These are phyloP conservation scores for Lepus timidus DNA, from an alignment of 2,113 vertebrate genomes.

Conservation along the genomic window DNA sequence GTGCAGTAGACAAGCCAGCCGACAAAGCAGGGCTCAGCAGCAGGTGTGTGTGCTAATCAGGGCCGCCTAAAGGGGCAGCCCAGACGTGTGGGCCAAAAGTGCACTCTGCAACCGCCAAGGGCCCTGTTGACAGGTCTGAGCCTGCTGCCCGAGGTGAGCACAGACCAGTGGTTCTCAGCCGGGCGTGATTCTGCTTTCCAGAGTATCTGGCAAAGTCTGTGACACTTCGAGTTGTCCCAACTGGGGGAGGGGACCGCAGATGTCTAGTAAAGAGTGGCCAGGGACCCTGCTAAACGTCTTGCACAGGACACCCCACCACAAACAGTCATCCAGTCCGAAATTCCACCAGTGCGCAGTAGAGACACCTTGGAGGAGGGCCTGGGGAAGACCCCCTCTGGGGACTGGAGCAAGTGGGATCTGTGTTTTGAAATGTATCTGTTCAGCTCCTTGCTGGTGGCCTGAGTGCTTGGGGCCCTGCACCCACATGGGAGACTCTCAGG, in stretches of 20 bases:
- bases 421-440: not conserved
- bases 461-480: too few species aligned
- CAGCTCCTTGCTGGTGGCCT: too few species aligned
- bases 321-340: not conserved
- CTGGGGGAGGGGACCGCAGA: too few species aligned
- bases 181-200: not conserved
- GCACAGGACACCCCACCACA: too few species aligned
- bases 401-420: not conserved
- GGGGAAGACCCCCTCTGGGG: not conserved
- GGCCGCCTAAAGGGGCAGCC: not conserved
- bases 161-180: not conserved
- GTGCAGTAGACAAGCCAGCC: not conserved
- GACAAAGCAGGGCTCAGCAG: not conserved
- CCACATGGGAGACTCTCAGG: too few species aligned
- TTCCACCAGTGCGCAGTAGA: not conserved
- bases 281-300: not conserved
- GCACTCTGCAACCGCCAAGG: fast-evolving
- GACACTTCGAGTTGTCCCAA: not conserved
- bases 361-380: not conserved
- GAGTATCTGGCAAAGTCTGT: not conserved
- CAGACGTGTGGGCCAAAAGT: not conserved
- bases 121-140: not conserved
- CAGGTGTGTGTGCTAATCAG: not conserved
- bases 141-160: not conserved
- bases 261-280: not conserved